These are phyloP conservation scores for Caenorhabditis japonica DNA, from an alignment of 2,888 invertebrate species.

Conservation along the genomic window DNA sequence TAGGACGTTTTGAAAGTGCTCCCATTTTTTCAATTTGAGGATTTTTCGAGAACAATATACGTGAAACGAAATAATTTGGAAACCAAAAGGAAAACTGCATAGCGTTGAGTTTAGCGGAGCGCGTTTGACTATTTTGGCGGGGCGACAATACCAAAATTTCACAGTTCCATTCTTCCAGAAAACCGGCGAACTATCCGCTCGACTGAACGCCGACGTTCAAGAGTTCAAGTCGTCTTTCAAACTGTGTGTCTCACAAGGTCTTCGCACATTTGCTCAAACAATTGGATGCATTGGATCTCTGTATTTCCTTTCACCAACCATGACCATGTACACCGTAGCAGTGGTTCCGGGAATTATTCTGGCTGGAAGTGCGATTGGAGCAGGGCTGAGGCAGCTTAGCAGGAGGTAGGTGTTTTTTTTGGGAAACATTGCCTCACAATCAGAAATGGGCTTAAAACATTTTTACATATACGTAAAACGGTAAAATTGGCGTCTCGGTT, in stretches of 20 bases:
- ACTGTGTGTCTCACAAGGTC: constrained; percentile 90
- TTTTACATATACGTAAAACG: too few relatives aligned
- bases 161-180: constrained; percentile 38
- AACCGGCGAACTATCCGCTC: constrained; percentile 88
- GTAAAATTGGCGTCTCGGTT: too few relatives aligned
- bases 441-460: not conserved
- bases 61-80: too few relatives aligned
- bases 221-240: constrained; percentile 98
- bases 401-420: constrained; percentile 37
- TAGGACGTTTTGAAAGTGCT: too few relatives aligned
- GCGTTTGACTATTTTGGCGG: too few relatives aligned
- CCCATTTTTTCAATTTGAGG: too few relatives aligned
- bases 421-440: not conserved
- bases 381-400: constrained; percentile 80
- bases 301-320: constrained; percentile 89
- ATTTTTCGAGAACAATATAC: too few relatives aligned
- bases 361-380: constrained; percentile 88
- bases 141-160: not conserved
- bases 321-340: constrained; percentile 88
- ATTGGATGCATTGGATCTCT: constrained; percentile 86
- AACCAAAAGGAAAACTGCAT: too few relatives aligned
- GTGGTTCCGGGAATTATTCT: constrained; percentile 88
- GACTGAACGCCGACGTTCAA: constrained; percentile 93
- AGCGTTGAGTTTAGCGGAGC: too few relatives aligned
- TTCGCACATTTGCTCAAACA: constrained; percentile 86